These are phyloP conservation scores for Helicoverpa armigera DNA, from an alignment of 1,140 invertebrate genomes.

Conservation along the genomic window DNA sequence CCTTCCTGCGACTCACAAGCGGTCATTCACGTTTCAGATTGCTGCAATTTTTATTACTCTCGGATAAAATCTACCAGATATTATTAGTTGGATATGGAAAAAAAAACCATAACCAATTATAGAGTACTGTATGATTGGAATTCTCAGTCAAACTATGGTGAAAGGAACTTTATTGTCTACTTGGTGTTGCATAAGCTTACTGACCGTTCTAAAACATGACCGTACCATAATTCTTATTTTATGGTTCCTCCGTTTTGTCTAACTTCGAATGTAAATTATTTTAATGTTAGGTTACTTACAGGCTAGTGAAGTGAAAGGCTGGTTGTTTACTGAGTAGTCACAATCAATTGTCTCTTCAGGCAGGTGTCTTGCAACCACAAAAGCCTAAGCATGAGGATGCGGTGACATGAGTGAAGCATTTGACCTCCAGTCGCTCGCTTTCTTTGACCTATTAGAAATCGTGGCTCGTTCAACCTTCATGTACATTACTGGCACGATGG, in stretches of 20 bases:
- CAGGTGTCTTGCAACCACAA: constrained; percentile 48
- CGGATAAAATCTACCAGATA: not conserved
- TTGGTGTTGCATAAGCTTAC: constrained; percentile 60
- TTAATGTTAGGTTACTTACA: constrained; percentile 57
- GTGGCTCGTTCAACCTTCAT: constrained; percentile 57
- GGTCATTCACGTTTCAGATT: constrained; percentile 18
- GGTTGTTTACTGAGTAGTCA: constrained; percentile 44
- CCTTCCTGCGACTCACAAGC: not conserved
- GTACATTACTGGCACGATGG: constrained; percentile 47
- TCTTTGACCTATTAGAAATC: constrained; percentile 74
- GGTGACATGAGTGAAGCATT: constrained; percentile 56
- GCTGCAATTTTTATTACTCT: constrained; percentile 7
- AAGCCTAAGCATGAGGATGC: constrained; percentile 56
- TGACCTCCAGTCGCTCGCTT: constrained; percentile 59
- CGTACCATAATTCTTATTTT: constrained; percentile 48
- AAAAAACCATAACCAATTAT: no score
- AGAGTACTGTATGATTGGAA: constrained; percentile 22
- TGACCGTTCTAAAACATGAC: constrained; percentile 59
- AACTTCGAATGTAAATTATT: constrained; percentile 59
- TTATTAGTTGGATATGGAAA: not conserved
- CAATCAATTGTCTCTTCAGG: constrained; percentile 50
- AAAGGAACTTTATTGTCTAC: constrained; percentile 68
- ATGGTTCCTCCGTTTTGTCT: constrained; percentile 46
- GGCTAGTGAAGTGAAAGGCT: constrained; percentile 57
- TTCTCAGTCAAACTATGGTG: constrained; percentile 56